phyloP scores from a whole-genome alignment of 2,888 invertebrate genomes.

The Morpho deidamia region DNA sequence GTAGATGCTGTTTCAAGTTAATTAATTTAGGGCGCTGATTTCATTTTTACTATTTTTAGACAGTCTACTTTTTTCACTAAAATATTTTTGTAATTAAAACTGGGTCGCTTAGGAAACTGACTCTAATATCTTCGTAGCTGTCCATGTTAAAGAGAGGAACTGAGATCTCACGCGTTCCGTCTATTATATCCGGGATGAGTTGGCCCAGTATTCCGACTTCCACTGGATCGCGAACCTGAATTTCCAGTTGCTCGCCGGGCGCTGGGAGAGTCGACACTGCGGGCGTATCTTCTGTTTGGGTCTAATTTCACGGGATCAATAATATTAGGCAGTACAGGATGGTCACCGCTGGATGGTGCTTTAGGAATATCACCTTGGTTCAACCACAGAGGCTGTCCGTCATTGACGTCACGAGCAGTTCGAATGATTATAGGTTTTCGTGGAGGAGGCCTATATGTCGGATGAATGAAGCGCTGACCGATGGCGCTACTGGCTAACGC shows the following conservation, averaged over 20 bases:
- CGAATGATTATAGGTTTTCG: slow-evolving; percentile 26
- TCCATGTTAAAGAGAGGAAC: no score
- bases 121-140: no score
- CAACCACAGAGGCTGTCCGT: slow-evolving; percentile 1
- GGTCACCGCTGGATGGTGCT: slow-evolving; percentile 10
- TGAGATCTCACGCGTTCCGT: slow-evolving; percentile 31
- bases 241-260: slow-evolving; percentile 35
- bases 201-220: slow-evolving; percentile 35
- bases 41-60: no score
- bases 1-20: no score
- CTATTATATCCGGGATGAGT: slow-evolving; percentile 46
- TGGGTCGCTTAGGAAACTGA: not conserved
- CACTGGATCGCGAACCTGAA: slow-evolving; percentile 20
- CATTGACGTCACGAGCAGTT: slow-evolving; percentile 27
- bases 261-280: slow-evolving; percentile 38
- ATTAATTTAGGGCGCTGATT: no score
- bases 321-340: slow-evolving; percentile 2
- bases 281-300: slow-evolving; percentile 23
- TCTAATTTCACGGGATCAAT: slow-evolving; percentile 12
- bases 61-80: no score
- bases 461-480: slow-evolving; percentile 30
- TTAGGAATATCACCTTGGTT: slow-evolving; percentile 10
- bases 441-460: slow-evolving; percentile 32
- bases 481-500: slow-evolving; percentile 28
- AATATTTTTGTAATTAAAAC: no score